Evolutionary conservation across 2,113 vertebrate genomes (phyloP).

Genomic region (Malurus alboscapulatus): DNA sequence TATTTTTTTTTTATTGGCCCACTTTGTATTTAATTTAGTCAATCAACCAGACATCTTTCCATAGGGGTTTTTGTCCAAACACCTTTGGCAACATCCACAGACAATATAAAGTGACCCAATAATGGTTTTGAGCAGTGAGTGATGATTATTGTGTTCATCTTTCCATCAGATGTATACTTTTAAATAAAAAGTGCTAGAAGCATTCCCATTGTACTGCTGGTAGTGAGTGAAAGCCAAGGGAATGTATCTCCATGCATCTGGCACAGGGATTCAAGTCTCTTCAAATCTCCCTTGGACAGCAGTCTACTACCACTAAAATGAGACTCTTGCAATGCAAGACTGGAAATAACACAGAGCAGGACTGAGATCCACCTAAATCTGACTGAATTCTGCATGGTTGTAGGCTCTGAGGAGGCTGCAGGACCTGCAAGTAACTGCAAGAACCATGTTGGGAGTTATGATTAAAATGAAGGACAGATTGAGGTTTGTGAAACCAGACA

Average conservation of each 20-base stretch:
- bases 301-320: neutral
- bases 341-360: neutral
- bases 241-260: neutral
- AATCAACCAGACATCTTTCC: neutral
- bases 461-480: neutral
- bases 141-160: neutral
- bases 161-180: conserved; percentile 22
- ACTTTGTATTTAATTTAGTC: neutral
- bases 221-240: neutral
- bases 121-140: neutral
- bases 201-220: conserved; percentile 1
- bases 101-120: neutral
- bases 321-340: neutral
- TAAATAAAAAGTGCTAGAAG: conserved; percentile 22
- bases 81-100: neutral
- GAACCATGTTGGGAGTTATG: neutral
- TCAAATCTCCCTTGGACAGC: neutral
- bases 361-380: neutral
- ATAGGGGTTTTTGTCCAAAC: neutral
- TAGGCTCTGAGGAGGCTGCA: neutral
- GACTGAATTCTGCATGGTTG: neutral
- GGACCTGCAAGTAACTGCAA: neutral
- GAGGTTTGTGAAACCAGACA: conserved; percentile 17
- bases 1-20: neutral
- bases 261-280: neutral